phyloP scores from a whole-genome alignment of 2,888 invertebrate genomes.

The Junonia oenone region DNA sequence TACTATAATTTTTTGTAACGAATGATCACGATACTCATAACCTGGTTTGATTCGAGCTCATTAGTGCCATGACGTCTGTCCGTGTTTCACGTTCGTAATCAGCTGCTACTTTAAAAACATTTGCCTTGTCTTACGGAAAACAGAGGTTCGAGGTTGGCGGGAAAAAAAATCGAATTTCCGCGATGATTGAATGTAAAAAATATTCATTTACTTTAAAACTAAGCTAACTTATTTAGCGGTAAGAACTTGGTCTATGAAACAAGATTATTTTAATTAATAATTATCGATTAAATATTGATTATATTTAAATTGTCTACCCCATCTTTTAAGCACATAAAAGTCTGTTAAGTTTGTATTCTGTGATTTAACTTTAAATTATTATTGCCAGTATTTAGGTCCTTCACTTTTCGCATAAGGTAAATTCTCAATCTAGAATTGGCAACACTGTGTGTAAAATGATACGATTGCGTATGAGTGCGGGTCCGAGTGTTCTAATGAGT shows the following conservation, averaged over 20 bases:
- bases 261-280: no score
- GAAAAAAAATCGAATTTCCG: background rate
- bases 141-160: background rate
- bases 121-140: background rate
- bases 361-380: no score
- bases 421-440: background rate
- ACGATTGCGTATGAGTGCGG: conserved; percentile 15
- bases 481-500: conserved; percentile 34
- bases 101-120: background rate
- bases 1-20: conserved; percentile 1
- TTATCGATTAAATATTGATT: no score
- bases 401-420: background rate
- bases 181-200: background rate
- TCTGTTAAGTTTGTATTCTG: no score
- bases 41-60: conserved; percentile 21
- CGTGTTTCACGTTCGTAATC: background rate
- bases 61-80: conserved; percentile 15
- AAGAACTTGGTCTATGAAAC: background rate
- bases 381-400: no score
- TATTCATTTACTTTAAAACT: background rate
- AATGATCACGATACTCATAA: conserved; percentile 16
- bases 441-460: conserved; percentile 17
- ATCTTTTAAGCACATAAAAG: no score
- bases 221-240: background rate
- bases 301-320: no score